Base-by-base conservation (phyloP, 2,797 vertebrate genomes). In the Eleutherodactylus coqui region DNA sequence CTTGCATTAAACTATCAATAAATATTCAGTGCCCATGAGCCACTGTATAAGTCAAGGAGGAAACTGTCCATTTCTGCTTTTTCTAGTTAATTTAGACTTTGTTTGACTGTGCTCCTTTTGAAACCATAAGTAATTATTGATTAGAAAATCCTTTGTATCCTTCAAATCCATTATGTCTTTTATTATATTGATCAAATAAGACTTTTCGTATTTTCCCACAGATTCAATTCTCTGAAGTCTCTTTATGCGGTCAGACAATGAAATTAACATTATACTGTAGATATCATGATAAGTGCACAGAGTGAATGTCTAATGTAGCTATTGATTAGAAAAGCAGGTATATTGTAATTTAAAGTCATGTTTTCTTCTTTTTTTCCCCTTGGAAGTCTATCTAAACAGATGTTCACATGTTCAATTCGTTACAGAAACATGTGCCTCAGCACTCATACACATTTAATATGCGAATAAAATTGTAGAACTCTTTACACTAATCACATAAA, bases 161-260 rank as follows among this genome's bases (percentile, higher is more conserved):
- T 85, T 86, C 87, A 90, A 92, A 92, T 93, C 92, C 90, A 93
- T 91, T 83, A 41, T 60, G 3, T 75, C 75, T 89, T 87, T 82
- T 89, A 79, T 86, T 84, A 41, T 87, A 92, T 93, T 79, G 92
- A 93, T 91, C 89, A 70, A 90, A 89, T 85, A 86, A 86, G 85
- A 76, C 43, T 2, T 0, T 83, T 87, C 77, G 88, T 90, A 88
- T 91, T 93, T 93, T 93, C 92, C 90, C 93, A 93, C 89, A 91
- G 89, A 92, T 88, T 62, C 83, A 78, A 82, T 88, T 89, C 89
- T 90, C 90, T 80, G 83, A 43, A 88, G 80, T 49, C 81, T 64
- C 75, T 83, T 79, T 53, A 79, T 87, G 77, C 72, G 47, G 86
- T 67, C 72, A 45, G 43, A 64, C 55, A 38, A 80, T 72, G 81